Evolutionary conservation across 2,888 invertebrate genomes (phyloP), one percentile per base, ranked within the genome.

Genomic region (Oxystoma pomonae): DNA sequence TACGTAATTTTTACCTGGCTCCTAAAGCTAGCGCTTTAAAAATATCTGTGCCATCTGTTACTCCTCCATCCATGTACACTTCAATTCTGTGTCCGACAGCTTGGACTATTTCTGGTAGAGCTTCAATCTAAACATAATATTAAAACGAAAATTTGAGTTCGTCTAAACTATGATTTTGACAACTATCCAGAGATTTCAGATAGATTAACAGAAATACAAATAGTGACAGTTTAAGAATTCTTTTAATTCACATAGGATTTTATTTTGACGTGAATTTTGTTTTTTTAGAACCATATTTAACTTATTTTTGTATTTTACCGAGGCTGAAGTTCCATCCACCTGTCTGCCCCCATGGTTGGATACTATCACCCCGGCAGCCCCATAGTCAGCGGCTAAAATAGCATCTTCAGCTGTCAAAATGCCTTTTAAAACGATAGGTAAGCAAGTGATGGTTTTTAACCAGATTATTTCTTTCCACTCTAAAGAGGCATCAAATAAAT

Each of bases 291-390:
- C n/a, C n/a, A n/a, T n/a, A n/a, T n/a, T n/a, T n/a, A n/a, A n/a
- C n/a, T n/a, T n/a, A n/a, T n/a, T n/a, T n/a, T n/a, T n/a, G n/a
- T n/a, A n/a, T n/a, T n/a, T 77, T 82, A 93, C 92, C 62, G 94
- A 86, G 12, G 96, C 88, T 16, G 92, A 90, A 9, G 90, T 89
- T n/a, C 88, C 86, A 76, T 95, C 95, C 49, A 95, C 80, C 81
- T 97, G 97, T 65, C 96, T 84, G 0, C 90, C 97, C 1, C 97
- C 97, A 78, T 97, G 97, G 80, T 97, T 97, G 0, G 96, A 97
- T 1, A 98, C 96, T 65, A 94, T 83, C 61, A 97, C 87, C 0
- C 87, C 97, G 1, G 86, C 82, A 56, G 89, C 92, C 2, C 94
- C 95, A 60, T 86, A 82, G 69, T 92, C 82, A 0, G 85, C 83